These are phyloP conservation scores for Bembecia ichneumoniformis DNA, from an alignment of 2,888 invertebrate genomes.

Conservation along the genomic window DNA sequence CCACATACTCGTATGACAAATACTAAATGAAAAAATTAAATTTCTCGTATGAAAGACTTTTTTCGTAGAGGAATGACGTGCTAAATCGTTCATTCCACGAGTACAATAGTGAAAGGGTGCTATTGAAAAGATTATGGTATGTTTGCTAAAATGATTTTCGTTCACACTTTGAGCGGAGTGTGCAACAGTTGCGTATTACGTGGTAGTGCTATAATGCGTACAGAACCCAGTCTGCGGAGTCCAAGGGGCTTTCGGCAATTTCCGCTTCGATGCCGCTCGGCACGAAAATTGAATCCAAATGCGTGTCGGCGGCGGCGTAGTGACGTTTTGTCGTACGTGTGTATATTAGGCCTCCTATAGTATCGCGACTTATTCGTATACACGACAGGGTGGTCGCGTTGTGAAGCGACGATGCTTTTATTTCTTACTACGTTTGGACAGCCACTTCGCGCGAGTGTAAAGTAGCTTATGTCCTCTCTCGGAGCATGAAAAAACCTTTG, in stretches of 20 bases:
- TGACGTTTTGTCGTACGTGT: neutral
- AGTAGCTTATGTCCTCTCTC: no score
- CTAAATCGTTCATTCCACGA: no score
- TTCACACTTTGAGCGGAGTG: neutral
- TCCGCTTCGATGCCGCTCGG: constrained; percentile 20
- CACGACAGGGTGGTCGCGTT: no score
- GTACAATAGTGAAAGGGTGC: no score
- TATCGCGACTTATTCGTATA: neutral
- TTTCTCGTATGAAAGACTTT: no score
- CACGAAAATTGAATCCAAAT: constrained; percentile 23
- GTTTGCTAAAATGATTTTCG: neutral
- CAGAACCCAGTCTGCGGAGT: constrained; percentile 3
- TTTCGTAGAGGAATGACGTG: no score
- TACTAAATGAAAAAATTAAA: no score
- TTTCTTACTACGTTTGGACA: no score
- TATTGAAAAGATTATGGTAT: neutral
- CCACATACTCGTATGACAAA: no score
- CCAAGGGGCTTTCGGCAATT: constrained; percentile 24
- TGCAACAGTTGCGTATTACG: neutral
- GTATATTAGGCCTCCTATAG: neutral
- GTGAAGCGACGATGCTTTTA: no score
- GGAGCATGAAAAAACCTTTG: no score
- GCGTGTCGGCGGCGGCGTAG: constrained; percentile 8
- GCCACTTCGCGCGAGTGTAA: no score
- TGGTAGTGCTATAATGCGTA: neutral